Percentiles rank a stretch among this genome's conserved stretches.
phyloP scores from a whole-genome alignment of 2,888 invertebrate genomes.

The Drosophila ezoana region DNA sequence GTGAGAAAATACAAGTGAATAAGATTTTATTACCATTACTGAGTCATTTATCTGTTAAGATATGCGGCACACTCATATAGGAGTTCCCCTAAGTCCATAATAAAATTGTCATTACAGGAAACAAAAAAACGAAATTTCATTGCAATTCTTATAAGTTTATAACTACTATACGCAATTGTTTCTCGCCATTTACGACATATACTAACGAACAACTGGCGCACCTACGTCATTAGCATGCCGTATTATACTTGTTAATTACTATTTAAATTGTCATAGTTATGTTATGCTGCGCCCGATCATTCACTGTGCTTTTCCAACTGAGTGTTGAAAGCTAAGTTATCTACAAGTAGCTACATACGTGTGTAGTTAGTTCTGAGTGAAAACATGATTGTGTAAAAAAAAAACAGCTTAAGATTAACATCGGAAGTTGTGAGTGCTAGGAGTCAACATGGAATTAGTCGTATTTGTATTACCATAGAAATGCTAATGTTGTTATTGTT shows the following conservation, averaged over 20 bases:
- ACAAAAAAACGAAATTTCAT: neutral
- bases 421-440: neutral
- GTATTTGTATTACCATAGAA: neutral
- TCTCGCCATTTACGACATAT: neutral
- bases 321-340: neutral
- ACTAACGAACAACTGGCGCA: neutral
- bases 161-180: neutral
- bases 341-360: neutral
- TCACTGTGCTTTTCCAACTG: neutral
- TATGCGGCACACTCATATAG: no score
- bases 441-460: neutral
- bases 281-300: constrained; percentile 4
- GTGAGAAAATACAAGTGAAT: no score
- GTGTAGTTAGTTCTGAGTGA: neutral
- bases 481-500: neutral
- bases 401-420: constrained; percentile 11
- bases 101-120: neutral
- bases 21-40: no score
- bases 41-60: no score
- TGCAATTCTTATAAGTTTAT: neutral
- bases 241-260: neutral
- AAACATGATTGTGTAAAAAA: constrained; percentile 1
- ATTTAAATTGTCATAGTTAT: constrained; percentile 1
- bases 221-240: constrained; percentile 1
- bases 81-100: neutral